Evolutionary conservation across 2,113 vertebrate species (phyloP), one percentile per base, ranked within the genome.

Genomic region (Nestor notabilis): DNA sequence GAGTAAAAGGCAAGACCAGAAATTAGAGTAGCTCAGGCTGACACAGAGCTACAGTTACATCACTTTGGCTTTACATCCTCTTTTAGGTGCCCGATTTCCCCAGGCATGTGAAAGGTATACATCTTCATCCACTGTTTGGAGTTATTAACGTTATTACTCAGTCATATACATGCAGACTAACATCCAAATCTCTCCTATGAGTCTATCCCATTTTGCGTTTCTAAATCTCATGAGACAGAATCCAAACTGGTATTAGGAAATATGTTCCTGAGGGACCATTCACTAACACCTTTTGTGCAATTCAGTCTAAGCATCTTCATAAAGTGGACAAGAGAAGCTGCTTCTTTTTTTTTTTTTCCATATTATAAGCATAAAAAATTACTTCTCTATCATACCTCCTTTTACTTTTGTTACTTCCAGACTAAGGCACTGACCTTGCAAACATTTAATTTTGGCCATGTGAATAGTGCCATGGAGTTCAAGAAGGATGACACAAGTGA

Each of bases 401-500:
- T 96, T 92, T 68, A 55, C 9, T 93, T 87, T 41, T 0, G 0
- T 53, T 55, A 33, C 89, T 89, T 87, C 19, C 44, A 82, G 49
- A 72, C 39, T 71, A 68, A 89, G 46, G 64, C 7, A 70, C 68
- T 82, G 69, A 72, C 80, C 53, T 82, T 56, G 12, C 39, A 94
- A 90, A 78, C 46, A 47, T 44, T 91, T 92, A 69, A 96, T 81
- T 90, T 89, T 92, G 77, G 76, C 21, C 44, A 87, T 89, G 41
- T 84, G 65, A 82, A 44, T 60, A 87, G 41, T 69, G 47, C 6
- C 35, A 74, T n/a, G 21, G 15, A 87, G 94, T 92, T 95, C 96
- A 96, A 92, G 19, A 91, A 95, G 86, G 90, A 65, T 80, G 92
- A 69, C 55, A 92, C n/a, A 84, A 94, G 28, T 84, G 89, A 89